phyloP scores from a whole-genome alignment of 2,113 vertebrate genomes.

The Notarius lentiginosus region DNA sequence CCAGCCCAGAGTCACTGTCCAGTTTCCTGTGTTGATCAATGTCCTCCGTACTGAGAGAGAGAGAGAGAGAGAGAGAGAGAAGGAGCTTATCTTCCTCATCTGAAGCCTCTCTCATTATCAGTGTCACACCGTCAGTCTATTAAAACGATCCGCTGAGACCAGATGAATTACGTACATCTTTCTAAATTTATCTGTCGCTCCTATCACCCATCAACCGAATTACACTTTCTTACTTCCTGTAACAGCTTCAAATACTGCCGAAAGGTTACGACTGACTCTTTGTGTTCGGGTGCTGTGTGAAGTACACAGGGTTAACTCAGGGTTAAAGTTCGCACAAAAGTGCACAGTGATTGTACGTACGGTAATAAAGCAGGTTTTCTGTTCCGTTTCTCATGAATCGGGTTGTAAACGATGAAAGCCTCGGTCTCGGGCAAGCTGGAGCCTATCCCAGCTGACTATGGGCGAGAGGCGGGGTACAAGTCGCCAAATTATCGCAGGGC shows the following conservation, averaged over 20 bases:
- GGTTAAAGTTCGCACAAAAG: no score
- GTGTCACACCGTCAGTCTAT: slow-evolving; percentile 36
- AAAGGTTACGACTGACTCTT: neutral
- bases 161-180: slow-evolving; percentile 9
- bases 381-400: neutral
- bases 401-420: neutral
- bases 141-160: slow-evolving; percentile 46
- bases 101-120: slow-evolving; percentile 8
- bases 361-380: neutral
- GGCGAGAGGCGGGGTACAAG: no score
- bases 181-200: slow-evolving; percentile 17
- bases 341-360: no score
- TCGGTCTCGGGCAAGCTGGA: no score
- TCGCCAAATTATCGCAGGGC: no score
- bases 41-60: slow-evolving; percentile 76
- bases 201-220: neutral
- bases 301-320: neutral
- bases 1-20: slow-evolving; percentile 92
- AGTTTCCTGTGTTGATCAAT: slow-evolving; percentile 85
- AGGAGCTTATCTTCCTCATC: neutral
- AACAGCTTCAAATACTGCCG: neutral
- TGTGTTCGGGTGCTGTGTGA: neutral
- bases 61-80: neutral
- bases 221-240: neutral
- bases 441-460: no score